Percentiles rank a stretch among this genome's conserved stretches.
Evolutionary conservation across 2,797 vertebrate species (phyloP).

Genomic region (Gouania willdenowi): DNA sequence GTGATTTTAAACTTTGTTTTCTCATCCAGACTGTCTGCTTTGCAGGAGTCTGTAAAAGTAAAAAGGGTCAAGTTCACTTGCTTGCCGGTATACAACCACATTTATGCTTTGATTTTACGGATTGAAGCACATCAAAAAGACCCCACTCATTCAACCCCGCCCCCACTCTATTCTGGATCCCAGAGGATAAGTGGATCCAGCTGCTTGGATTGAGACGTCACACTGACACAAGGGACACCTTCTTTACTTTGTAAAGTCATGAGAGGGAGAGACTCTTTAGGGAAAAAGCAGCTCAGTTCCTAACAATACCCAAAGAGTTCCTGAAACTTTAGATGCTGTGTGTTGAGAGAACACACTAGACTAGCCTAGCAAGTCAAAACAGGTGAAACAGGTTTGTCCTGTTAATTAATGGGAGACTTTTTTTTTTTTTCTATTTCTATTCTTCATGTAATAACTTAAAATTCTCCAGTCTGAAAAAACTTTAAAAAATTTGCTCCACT

Average conservation of each 20-base stretch:
- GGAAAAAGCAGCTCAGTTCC: conserved; percentile 42
- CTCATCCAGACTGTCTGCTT: conserved; percentile 6
- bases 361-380: conserved; percentile 33
- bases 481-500: too few species aligned
- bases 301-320: conserved; percentile 57
- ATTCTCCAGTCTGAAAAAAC: too few species aligned
- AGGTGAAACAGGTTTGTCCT: conserved; percentile 66
- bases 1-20: too few species aligned
- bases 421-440: not conserved
- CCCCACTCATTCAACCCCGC: conserved; percentile 32
- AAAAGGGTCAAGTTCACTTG: conserved; percentile 2
- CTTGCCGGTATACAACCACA: conserved; percentile 29
- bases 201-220: conserved; percentile 45
- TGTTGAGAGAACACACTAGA: conserved; percentile 35
- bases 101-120: conserved; percentile 63
- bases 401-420: conserved; percentile 22
- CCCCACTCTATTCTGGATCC: conserved; percentile 29
- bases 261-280: conserved; percentile 23
- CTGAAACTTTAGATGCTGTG: conserved; percentile 55
- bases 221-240: conserved; percentile 20
- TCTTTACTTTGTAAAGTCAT: conserved; percentile 37
- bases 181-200: conserved; percentile 66
- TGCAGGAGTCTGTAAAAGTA: conserved; percentile 3
- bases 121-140: conserved; percentile 66
- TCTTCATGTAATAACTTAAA: too few species aligned